phyloP scores from a whole-genome alignment of 2,888 invertebrate species.

The Agrochola lota region DNA sequence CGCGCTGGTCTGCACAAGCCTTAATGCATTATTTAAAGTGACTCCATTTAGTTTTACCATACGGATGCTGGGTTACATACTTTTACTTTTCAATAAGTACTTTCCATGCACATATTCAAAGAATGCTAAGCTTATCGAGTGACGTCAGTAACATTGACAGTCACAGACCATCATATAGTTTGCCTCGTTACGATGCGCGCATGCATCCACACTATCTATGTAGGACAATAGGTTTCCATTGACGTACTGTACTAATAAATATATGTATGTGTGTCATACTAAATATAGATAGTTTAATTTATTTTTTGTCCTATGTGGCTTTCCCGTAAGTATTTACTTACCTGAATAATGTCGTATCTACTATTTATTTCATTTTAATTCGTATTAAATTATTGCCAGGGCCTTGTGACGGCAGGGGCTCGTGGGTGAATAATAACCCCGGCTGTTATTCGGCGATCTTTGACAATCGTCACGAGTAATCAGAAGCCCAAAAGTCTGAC shows the following conservation, averaged over 20 bases:
- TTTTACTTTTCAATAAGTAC: not conserved
- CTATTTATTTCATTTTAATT: not conserved
- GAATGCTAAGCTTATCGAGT: conserved; percentile 30
- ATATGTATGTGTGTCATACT: conserved; percentile 37
- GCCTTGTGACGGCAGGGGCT: not conserved
- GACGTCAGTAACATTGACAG: conserved; percentile 55
- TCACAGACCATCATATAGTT: conserved; percentile 28
- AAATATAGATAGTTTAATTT: conserved; percentile 6
- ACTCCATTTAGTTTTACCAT: not conserved
- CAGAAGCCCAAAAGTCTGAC: no score
- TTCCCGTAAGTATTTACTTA: not conserved
- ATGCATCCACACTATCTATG: conserved; percentile 52
- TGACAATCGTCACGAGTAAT: no score
- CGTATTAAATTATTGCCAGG: not conserved
- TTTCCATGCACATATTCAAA: conserved; percentile 18
- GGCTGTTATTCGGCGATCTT: no score
- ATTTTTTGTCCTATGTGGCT: conserved; percentile 3
- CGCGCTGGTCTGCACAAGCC: no score
- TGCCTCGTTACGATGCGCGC: conserved; percentile 37
- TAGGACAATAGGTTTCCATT: conserved; percentile 60
- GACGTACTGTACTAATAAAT: conserved; percentile 36
- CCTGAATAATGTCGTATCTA: not conserved
- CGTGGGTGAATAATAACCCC: no score
- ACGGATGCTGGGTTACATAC: not conserved
- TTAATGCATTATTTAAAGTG: not conserved